Evolutionary conservation across 2,113 vertebrate species (phyloP).

Genomic region (Epinephelus lanceolatus): DNA sequence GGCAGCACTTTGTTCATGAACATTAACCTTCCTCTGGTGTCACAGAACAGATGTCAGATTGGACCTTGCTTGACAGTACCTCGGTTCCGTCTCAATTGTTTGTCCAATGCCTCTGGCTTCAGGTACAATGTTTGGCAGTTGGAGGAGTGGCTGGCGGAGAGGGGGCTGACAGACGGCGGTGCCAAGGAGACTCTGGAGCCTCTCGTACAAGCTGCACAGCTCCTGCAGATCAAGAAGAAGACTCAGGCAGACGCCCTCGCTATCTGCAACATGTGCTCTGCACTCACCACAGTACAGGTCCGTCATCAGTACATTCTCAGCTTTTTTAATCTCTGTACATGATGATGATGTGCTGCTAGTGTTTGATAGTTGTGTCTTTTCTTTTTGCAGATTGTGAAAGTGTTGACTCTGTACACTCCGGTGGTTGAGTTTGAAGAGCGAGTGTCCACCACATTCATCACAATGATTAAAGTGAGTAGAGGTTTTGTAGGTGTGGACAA

Average conservation of each 20-base stretch:
- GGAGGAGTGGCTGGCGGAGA: constrained; percentile 96
- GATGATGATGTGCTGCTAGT: rapidly evolving
- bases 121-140: constrained; percentile 98
- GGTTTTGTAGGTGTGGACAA: background rate
- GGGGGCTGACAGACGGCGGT: constrained; percentile 90
- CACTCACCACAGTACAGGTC: constrained; percentile 93
- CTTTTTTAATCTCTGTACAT: background rate
- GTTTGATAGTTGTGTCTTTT: constrained; percentile 30
- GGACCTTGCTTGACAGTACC: background rate
- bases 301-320: background rate
- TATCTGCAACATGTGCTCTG: constrained; percentile 93
- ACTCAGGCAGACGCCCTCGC: constrained; percentile 93
- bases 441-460: constrained; percentile 92
- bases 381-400: constrained; percentile 92
- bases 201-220: constrained; percentile 95
- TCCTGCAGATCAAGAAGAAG: constrained; percentile 98
- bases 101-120: background rate
- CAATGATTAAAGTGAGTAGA: constrained; percentile 90
- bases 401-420: constrained; percentile 96
- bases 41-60: background rate
- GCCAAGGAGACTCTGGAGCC: constrained; percentile 95
- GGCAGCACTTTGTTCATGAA: no score
- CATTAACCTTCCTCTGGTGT: background rate
- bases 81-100: background rate
- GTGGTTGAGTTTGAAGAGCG: constrained; percentile 98